Conservation (phyloP, 2,888 invertebrate species). For the Aphodius granarius region DNA sequence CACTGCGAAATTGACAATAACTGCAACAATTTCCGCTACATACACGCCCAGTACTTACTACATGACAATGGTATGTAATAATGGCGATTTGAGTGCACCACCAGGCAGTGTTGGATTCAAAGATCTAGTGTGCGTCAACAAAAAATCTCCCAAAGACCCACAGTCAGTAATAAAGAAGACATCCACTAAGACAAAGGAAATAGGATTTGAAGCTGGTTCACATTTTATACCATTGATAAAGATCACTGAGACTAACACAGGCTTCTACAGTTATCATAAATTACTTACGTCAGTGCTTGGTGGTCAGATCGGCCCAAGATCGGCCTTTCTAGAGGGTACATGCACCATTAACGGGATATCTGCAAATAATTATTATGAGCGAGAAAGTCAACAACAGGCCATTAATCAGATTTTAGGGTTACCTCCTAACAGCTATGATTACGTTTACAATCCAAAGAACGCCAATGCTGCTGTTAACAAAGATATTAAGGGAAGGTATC, state of each 20-base stretch:
- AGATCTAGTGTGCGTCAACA: not conserved
- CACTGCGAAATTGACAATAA: too few relatives aligned
- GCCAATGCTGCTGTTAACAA: slow-evolving; percentile 39
- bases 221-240: not conserved
- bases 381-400: not conserved
- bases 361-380: not conserved
- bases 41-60: too few relatives aligned
- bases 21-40: too few relatives aligned
- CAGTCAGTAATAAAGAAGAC: not conserved
- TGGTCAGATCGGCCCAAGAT: not conserved
- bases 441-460: not conserved
- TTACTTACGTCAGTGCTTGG: not conserved
- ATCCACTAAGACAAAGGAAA: not conserved
- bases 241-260: not conserved
- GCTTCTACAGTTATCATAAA: not conserved
- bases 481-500: slow-evolving; percentile 45
- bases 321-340: not conserved
- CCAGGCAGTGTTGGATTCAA: not conserved
- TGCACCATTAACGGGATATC: not conserved
- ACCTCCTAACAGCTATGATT: not conserved
- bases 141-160: not conserved
- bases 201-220: not conserved
- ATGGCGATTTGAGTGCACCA: not conserved
- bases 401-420: not conserved
- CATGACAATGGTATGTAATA: not conserved